Evolutionary conservation across 2,797 vertebrate species (phyloP).

Genomic region (Gorsachius magnificus): DNA sequence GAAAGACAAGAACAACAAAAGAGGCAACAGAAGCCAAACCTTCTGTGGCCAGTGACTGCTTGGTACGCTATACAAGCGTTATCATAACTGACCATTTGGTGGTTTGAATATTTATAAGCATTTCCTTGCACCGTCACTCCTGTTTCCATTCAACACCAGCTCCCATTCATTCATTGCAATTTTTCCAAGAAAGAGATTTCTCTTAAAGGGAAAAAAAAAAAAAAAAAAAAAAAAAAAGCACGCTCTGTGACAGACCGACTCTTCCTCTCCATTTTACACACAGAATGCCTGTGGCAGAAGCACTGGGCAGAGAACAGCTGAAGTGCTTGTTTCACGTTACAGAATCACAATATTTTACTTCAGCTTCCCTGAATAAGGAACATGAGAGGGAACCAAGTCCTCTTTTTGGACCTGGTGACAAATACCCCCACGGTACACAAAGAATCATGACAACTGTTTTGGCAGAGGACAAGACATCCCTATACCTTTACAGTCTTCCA

Average conservation of each 20-base stretch:
- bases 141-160: constrained; percentile 21
- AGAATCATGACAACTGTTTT: neutral
- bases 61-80: neutral
- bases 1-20: constrained; percentile 47
- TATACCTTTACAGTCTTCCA: neutral
- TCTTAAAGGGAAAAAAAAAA: neutral
- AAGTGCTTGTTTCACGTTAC: neutral
- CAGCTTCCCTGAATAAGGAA: neutral
- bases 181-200: constrained; percentile 3
- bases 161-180: constrained; percentile 15
- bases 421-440: neutral
- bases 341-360: neutral
- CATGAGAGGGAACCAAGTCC: neutral
- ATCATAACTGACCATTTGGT: constrained; percentile 51
- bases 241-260: neutral
- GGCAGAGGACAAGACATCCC: neutral
- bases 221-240: neutral
- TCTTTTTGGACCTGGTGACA: neutral
- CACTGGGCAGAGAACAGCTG: neutral
- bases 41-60: constrained; percentile 1
- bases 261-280: neutral
- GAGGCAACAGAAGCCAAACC: constrained; percentile 44
- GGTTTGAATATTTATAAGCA: constrained; percentile 55
- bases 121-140: constrained; percentile 25
- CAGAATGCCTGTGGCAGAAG: neutral